Evolutionary conservation across 2,113 vertebrate species (phyloP).

Genomic region (Muntiacus reevesi): DNA sequence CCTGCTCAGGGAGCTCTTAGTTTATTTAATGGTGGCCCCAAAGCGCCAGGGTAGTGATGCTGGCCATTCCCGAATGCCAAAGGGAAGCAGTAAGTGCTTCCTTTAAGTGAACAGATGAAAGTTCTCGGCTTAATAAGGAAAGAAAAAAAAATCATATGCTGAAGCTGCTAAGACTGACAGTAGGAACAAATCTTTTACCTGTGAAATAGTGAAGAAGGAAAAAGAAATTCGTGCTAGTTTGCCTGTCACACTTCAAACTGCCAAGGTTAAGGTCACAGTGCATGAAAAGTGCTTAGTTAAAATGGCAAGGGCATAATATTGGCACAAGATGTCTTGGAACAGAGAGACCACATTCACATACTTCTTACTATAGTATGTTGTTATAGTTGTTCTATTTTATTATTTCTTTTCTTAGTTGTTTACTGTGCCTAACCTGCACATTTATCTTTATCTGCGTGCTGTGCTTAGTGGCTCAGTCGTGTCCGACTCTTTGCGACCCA

Average conservation of each 20-base stretch:
- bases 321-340: not conserved
- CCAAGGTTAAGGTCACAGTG: not conserved
- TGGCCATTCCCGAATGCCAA: accelerated
- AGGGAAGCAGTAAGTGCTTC: not conserved
- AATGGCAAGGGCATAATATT: not conserved
- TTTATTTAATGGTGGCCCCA: not conserved
- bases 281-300: accelerated
- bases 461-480: not conserved
- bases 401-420: not conserved
- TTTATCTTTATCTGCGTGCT: not conserved
- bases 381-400: not conserved
- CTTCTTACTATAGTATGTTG: not conserved
- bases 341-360: not conserved
- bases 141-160: not conserved
- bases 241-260: not conserved
- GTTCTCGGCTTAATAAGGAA: not conserved
- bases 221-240: not conserved
- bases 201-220: not conserved
- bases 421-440: not conserved
- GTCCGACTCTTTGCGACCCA: accelerated
- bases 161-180: not conserved
- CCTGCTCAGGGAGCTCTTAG: not conserved
- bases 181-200: not conserved
- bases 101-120: not conserved
- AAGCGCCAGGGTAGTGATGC: not conserved